Evolutionary conservation across 2,113 vertebrate genomes (phyloP).

Genomic region (Crocuta crocuta): DNA sequence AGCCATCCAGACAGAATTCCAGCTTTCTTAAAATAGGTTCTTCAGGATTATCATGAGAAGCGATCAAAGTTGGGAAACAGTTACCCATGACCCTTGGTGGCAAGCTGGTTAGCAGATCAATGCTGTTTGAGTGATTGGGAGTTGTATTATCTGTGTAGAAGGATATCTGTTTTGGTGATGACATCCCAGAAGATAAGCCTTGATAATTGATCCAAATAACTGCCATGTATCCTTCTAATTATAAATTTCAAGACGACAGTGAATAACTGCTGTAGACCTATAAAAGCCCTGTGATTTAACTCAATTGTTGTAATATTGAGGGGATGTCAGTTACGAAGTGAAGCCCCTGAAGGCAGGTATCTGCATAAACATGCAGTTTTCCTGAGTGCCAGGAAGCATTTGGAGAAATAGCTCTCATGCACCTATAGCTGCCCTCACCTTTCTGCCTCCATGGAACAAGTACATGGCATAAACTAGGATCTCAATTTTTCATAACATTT

Average conservation of each 20-base stretch:
- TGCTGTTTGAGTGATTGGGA: neutral
- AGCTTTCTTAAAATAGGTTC: neutral
- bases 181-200: neutral
- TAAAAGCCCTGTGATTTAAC: neutral
- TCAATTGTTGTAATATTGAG: neutral
- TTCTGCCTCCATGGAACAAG: neutral
- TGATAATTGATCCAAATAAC: neutral
- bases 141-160: neutral
- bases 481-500: neutral
- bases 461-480: too few relatives aligned
- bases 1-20: neutral
- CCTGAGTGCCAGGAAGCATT: neutral
- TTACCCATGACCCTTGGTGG: neutral
- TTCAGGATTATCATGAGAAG: neutral
- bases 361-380: neutral
- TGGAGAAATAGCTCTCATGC: neutral
- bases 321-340: neutral
- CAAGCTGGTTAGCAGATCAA: neutral
- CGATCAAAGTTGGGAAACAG: neutral
- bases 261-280: neutral
- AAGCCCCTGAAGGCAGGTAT: neutral
- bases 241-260: neutral
- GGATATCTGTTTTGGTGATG: neutral
- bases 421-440: neutral
- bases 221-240: neutral